Percentiles rank a stretch among this genome's conserved stretches.
phyloP scores from a whole-genome alignment of 1,140 invertebrate species.

The Copidosoma floridanum region DNA sequence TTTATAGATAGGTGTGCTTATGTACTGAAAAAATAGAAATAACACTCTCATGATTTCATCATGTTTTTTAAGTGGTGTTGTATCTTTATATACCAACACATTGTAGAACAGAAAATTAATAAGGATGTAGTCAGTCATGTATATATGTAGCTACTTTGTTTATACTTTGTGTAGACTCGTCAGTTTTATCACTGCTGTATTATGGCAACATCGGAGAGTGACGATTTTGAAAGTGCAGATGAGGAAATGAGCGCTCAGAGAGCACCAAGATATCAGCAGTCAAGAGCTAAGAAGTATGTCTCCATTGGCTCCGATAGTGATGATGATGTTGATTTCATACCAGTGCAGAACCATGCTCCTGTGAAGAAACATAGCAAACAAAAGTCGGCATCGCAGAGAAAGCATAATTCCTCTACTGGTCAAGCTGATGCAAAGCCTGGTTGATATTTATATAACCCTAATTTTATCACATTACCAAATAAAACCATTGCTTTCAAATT shows the following conservation, averaged over 20 bases:
- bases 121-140: too few species aligned
- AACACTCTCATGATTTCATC: too few species aligned
- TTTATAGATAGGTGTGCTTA: too few species aligned
- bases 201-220: constrained; percentile 72
- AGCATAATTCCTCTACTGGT: background rate
- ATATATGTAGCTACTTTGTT: too few species aligned
- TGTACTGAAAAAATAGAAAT: too few species aligned
- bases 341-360: constrained; percentile 7
- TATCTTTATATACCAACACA: too few species aligned
- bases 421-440: too few species aligned
- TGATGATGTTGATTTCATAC: constrained; percentile 48
- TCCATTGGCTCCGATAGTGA: constrained; percentile 63
- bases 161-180: constrained; percentile 2
- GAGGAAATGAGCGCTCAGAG: constrained; percentile 54
- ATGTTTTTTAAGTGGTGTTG: too few species aligned
- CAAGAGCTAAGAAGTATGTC: constrained; percentile 16
- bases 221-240: constrained; percentile 70
- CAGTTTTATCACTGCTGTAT: background rate
- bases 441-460: too few species aligned
- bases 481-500: background rate
- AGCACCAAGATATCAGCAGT: constrained; percentile 15
- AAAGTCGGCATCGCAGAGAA: background rate
- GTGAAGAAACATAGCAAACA: background rate
- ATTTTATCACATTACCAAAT: background rate
- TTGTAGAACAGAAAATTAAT: too few species aligned